These are phyloP conservation scores for Columba janthina DNA, from an alignment of 2,113 vertebrate species.

Conservation along the genomic window DNA sequence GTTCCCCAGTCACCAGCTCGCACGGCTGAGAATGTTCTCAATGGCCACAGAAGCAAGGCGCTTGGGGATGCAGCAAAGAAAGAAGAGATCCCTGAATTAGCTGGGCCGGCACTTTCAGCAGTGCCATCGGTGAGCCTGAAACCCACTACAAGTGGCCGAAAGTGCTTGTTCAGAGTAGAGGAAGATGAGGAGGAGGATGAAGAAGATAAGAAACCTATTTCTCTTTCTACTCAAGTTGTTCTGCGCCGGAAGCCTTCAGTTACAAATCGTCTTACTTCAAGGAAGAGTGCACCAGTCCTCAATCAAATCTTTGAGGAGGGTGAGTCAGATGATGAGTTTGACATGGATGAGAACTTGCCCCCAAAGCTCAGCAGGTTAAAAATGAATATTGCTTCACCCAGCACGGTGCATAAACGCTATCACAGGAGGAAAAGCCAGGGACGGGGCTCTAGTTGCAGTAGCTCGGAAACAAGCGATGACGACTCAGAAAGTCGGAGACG, in stretches of 20 bases:
- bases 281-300: constrained; percentile 94
- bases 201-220: constrained; percentile 87
- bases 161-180: constrained; percentile 92
- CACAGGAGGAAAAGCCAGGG: constrained; percentile 94
- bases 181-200: constrained; percentile 96
- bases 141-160: constrained; percentile 81
- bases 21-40: constrained; percentile 87
- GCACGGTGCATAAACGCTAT: constrained; percentile 90
- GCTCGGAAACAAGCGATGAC: constrained; percentile 96
- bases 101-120: constrained; percentile 61
- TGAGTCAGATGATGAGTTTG: constrained; percentile 93
- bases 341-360: constrained; percentile 92
- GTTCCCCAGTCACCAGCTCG: constrained; percentile 90
- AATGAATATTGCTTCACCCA: constrained; percentile 93
- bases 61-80: constrained; percentile 82
- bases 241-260: constrained; percentile 92
- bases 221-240: constrained; percentile 88
- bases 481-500: constrained; percentile 93
- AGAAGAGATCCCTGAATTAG: constrained; percentile 81
- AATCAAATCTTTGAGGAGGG: constrained; percentile 98
- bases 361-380: constrained; percentile 94
- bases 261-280: constrained; percentile 92
- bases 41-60: constrained; percentile 89
- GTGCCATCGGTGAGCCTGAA: constrained; percentile 62
- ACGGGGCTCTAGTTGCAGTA: constrained; percentile 93